phyloP scores from a whole-genome alignment of 37 sponge, comb jelly and placozoan genomes.

The Aphrocallistes beatrix region DNA sequence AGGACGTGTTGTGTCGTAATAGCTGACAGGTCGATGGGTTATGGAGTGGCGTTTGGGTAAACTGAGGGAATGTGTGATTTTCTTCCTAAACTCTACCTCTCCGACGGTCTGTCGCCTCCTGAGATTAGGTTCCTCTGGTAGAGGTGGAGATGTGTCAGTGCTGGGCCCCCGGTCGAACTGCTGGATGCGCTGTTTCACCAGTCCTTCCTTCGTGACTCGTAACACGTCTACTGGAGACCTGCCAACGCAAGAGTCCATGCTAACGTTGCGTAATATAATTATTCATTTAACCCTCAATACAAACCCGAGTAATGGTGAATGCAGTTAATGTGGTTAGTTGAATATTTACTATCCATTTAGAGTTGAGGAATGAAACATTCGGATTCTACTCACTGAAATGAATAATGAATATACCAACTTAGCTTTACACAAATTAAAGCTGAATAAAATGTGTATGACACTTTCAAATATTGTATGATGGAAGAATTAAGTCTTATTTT shows the following conservation, averaged over 20 bases:
- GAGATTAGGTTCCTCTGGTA: background rate
- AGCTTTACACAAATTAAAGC: too few relatives aligned
- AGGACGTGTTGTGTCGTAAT: background rate
- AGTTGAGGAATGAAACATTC: too few relatives aligned
- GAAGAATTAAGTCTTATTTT: too few relatives aligned
- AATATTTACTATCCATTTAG: too few relatives aligned
- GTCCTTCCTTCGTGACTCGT: background rate
- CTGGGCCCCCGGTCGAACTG: background rate
- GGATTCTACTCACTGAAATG: too few relatives aligned
- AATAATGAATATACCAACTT: too few relatives aligned
- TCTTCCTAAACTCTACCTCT: background rate
- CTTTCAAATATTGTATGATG: too few relatives aligned
- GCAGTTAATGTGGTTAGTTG: too few relatives aligned
- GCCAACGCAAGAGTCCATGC: conserved; percentile 10
- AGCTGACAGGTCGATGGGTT: background rate
- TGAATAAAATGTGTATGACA: too few relatives aligned
- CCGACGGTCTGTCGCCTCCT: background rate
- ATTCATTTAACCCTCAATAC: too few relatives aligned
- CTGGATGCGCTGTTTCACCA: background rate
- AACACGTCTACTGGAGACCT: background rate
- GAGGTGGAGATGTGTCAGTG: background rate
- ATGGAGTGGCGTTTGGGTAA: background rate
- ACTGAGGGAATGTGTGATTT: background rate
- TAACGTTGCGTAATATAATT: too few relatives aligned
- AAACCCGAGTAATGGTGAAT: too few relatives aligned